Evolutionary conservation across 2,888 invertebrate genomes (phyloP).

Genomic region (Dione vanillae): DNA sequence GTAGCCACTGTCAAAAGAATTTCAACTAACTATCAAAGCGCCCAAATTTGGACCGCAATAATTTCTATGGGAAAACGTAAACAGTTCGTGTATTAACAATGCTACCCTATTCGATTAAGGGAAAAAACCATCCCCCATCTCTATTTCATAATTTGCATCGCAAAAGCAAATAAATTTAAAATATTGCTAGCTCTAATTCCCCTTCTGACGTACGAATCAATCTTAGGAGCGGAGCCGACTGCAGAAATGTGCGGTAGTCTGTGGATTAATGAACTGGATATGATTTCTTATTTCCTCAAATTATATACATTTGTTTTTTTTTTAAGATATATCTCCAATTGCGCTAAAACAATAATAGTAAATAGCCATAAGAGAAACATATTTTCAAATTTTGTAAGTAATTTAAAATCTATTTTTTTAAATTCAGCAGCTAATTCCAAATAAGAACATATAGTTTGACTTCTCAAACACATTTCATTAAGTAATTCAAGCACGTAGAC

Average conservation of each 20-base stretch:
- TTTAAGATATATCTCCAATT: too few species aligned
- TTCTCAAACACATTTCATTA: conserved; percentile 5
- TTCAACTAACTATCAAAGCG: conserved; percentile 49
- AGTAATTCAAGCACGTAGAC: conserved; percentile 13
- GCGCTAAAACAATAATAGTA: too few species aligned
- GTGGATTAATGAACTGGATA: conserved; percentile 47
- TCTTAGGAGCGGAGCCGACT: conserved; percentile 52
- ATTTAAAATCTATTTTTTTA: conserved; percentile 3
- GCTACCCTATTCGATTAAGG: conserved; percentile 77
- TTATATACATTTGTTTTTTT: conserved; percentile 24
- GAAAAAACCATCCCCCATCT: conserved; percentile 64
- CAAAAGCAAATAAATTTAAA: conserved; percentile 82
- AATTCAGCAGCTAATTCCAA: conserved; percentile 8
- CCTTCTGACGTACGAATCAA: conserved; percentile 71
- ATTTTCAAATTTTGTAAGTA: too few species aligned
- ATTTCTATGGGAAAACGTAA: conserved; percentile 61
- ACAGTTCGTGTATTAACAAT: conserved; percentile 73
- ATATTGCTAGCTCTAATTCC: conserved; percentile 79
- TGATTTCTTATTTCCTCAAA: conserved; percentile 43
- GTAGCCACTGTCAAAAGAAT: conserved; percentile 39
- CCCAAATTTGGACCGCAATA: conserved; percentile 47
- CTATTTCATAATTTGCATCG: conserved; percentile 83
- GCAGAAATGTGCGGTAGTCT: conserved; percentile 33
- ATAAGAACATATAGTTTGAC: neutral
- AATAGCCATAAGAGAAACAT: too few species aligned